Percentiles rank a stretch among this genome's conserved stretches.
Evolutionary conservation across 2,797 vertebrate genomes (phyloP).

Genomic region (Scarus forsteni): DNA sequence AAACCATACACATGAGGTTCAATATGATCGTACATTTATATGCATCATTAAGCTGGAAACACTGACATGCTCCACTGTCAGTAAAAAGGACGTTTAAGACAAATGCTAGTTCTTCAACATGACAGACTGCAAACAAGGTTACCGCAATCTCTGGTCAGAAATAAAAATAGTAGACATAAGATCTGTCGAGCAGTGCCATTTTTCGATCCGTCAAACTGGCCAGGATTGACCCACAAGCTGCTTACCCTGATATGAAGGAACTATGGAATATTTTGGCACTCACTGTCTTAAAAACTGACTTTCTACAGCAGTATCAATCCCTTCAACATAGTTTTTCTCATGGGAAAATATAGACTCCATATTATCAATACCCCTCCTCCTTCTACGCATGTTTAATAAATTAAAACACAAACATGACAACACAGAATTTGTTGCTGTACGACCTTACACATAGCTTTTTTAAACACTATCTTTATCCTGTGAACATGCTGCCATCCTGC

Average conservation of each 20-base stretch:
- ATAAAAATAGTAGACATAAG: too few species aligned
- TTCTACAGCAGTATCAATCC: slow-evolving; percentile 1
- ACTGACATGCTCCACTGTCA: too few species aligned
- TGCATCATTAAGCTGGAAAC: too few species aligned
- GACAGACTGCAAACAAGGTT: too few species aligned
- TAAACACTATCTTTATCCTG: neutral
- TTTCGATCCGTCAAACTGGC: too few species aligned
- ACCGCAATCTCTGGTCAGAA: too few species aligned
- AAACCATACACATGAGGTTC: too few species aligned
- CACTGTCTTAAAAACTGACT: neutral
- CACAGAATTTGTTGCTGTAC: neutral
- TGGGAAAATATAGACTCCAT: neutral
- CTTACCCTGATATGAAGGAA: neutral
- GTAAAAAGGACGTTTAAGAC: too few species aligned
- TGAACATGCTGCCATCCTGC: slow-evolving; percentile 8
- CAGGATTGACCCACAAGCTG: too few species aligned
- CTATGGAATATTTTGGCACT: neutral
- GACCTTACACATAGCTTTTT: neutral
- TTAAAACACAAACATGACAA: neutral
- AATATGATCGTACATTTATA: too few species aligned
- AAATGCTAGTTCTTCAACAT: too few species aligned
- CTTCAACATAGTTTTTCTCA: neutral
- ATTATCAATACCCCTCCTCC: neutral
- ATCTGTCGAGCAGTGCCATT: too few species aligned
- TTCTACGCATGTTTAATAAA: neutral